Percentiles rank a stretch among this genome's conserved stretches.
These are phyloP conservation scores for Notospermus geniculatus DNA, from an alignment of 1,140 invertebrate genomes.

Conservation along the genomic window DNA sequence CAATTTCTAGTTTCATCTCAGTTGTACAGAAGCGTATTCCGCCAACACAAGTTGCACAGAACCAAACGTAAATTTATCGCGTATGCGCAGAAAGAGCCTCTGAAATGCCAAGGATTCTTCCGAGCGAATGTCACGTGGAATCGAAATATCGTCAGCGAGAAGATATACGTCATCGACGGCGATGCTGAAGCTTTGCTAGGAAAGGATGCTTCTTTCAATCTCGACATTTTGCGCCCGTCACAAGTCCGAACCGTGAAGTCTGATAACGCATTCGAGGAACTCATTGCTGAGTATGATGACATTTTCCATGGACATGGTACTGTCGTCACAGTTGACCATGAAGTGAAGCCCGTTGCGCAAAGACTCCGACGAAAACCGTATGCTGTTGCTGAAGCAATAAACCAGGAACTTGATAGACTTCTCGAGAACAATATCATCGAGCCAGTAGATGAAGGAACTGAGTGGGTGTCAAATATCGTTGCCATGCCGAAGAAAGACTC, in stretches of 20 bases:
- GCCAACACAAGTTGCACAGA: no score
- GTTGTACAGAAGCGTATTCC: no score
- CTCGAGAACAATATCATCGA: background rate
- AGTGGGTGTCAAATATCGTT: background rate
- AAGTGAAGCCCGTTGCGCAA: background rate
- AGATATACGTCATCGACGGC: slow-evolving; percentile 1
- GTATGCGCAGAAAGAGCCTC: background rate
- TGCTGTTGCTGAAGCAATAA: background rate
- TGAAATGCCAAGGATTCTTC: background rate
- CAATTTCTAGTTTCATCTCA: no score
- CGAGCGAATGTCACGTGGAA: background rate
- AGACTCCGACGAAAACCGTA: background rate
- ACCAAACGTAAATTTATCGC: background rate
- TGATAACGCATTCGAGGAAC: no score
- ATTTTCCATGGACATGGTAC: background rate
- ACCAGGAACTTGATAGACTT: background rate
- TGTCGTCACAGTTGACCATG: background rate
- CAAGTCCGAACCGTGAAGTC: background rate
- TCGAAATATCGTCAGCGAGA: background rate
- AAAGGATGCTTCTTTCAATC: background rate
- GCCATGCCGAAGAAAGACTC: background rate
- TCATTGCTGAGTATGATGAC: background rate
- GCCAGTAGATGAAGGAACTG: background rate
- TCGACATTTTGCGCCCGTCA: background rate
- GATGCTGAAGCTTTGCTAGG: background rate